These are phyloP conservation scores for Cyanoramphus novaezelandiae DNA, from an alignment of 2,113 vertebrate species.

Conservation along the genomic window DNA sequence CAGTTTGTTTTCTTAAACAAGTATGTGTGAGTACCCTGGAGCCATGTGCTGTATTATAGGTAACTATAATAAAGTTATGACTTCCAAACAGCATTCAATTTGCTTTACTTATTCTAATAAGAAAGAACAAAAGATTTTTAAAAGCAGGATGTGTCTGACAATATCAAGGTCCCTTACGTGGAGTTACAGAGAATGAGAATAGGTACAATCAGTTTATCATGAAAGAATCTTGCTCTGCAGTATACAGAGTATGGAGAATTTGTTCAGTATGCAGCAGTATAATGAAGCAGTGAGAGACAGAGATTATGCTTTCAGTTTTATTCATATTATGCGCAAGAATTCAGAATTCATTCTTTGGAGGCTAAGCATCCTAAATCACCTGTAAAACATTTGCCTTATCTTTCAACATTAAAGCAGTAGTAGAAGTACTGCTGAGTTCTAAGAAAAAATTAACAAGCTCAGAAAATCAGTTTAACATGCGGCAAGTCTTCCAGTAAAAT, in stretches of 20 bases:
- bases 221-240: conserved; percentile 21
- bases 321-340: conserved; percentile 65
- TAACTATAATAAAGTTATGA: neutral
- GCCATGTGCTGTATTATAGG: conserved; percentile 30
- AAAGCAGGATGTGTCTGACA: conserved; percentile 48
- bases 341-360: conserved; percentile 51
- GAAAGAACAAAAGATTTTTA: conserved; percentile 61
- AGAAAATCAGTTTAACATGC: conserved; percentile 60
- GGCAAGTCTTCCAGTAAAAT: conserved; percentile 59
- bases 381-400: conserved; percentile 60
- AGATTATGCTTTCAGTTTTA: conserved; percentile 63
- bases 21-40: conserved; percentile 24
- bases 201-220: conserved; percentile 51
- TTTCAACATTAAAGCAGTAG: conserved; percentile 46
- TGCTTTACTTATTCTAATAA: conserved; percentile 54
- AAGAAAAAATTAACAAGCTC: conserved; percentile 62
- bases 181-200: conserved; percentile 17
- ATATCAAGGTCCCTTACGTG: conserved; percentile 36
- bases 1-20: conserved; percentile 54
- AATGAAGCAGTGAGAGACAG: conserved; percentile 48
- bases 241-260: neutral
- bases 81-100: conserved; percentile 38
- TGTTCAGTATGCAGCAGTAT: conserved; percentile 18
- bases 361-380: conserved; percentile 62
- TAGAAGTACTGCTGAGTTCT: conserved; percentile 45